Evolutionary conservation across 2,888 invertebrate species (phyloP).

Genomic region (Sinodicranocentrus sp.): DNA sequence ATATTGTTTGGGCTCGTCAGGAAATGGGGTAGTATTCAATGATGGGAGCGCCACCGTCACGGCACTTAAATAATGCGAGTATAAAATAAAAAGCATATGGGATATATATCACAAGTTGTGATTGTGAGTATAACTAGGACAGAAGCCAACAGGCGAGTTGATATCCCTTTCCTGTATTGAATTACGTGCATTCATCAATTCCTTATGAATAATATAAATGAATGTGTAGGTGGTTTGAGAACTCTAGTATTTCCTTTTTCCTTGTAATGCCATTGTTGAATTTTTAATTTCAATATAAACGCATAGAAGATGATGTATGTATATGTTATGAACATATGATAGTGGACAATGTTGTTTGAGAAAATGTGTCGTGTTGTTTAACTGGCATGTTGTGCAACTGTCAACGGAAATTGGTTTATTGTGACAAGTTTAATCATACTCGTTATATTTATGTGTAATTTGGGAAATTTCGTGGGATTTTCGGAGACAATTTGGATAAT

Average conservation of each 20-base stretch:
- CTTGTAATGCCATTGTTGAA: slow-evolving; percentile 4
- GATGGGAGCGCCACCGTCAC: not conserved
- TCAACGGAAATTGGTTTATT: not conserved
- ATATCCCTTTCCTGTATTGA: slow-evolving; percentile 21
- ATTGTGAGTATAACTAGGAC: not conserved
- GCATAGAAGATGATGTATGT: not conserved
- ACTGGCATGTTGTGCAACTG: not conserved
- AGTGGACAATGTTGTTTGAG: not conserved
- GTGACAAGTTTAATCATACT: not conserved
- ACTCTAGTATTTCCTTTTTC: not conserved
- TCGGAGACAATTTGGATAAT: no score
- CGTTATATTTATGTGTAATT: no score
- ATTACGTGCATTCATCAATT: slow-evolving; percentile 29
- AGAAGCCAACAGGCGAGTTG: slow-evolving; percentile 15
- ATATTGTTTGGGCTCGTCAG: not conserved
- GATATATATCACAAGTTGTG: not conserved
- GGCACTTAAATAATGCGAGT: not conserved
- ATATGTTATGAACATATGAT: no score
- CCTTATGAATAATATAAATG: not conserved
- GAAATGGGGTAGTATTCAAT: not conserved
- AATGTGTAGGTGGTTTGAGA: not conserved
- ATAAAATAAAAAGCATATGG: not conserved
- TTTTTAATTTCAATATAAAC: slow-evolving; percentile 10
- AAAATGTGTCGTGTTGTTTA: not conserved
- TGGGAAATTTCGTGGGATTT: no score